Percentiles rank a stretch among this genome's conserved stretches.
Evolutionary conservation across 2,888 invertebrate species (phyloP).

Genomic region (Melinaea marsaeus): DNA sequence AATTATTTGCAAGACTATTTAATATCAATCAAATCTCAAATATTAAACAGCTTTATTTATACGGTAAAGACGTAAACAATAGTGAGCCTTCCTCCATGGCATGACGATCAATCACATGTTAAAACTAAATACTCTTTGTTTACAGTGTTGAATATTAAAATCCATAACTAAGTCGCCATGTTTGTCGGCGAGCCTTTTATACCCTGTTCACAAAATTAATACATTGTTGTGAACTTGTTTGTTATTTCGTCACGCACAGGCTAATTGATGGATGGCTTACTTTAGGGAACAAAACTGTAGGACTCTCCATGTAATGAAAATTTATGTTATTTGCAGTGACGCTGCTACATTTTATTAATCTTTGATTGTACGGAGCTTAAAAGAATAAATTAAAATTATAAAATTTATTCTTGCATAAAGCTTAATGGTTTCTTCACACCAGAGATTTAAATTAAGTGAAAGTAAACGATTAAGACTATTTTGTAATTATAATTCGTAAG

Average conservation of each 20-base stretch:
- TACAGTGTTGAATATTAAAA: slow-evolving; percentile 33
- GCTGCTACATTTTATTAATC: not conserved
- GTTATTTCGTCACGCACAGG: slow-evolving; percentile 39
- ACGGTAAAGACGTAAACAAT: not conserved
- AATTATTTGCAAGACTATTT: no score
- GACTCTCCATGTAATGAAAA: slow-evolving; percentile 2
- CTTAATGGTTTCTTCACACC: not conserved
- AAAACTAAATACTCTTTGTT: slow-evolving; percentile 26
- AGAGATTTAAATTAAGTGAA: not conserved
- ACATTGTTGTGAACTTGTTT: slow-evolving; percentile 32
- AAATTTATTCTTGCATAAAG: not conserved
- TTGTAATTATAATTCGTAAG: not conserved
- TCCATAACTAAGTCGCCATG: slow-evolving; percentile 25
- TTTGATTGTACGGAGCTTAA: not conserved
- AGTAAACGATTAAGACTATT: not conserved
- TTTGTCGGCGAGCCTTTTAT: slow-evolving; percentile 28
- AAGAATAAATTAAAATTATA: no score
- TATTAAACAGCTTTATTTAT: no score
- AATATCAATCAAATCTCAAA: no score
- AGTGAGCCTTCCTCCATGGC: slow-evolving; percentile 16
- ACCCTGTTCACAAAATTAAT: slow-evolving; percentile 32
- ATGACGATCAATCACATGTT: slow-evolving; percentile 28
- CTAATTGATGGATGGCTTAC: slow-evolving; percentile 31
- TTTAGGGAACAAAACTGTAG: slow-evolving; percentile 18
- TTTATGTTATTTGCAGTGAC: not conserved